Evolutionary conservation across 2,888 invertebrate genomes (phyloP).

Genomic region (Clepsis dumicolana): DNA sequence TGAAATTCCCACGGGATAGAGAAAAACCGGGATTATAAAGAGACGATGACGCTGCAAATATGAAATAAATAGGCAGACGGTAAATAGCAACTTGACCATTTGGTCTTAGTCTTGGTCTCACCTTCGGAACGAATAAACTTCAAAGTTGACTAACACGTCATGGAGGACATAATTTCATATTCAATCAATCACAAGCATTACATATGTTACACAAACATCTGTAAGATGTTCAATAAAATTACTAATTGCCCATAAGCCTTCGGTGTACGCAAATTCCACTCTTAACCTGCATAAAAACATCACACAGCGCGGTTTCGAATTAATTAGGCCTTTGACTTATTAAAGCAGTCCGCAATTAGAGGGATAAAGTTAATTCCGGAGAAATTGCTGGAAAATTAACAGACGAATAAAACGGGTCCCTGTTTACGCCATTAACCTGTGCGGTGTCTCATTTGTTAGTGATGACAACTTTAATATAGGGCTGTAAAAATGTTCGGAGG

Average conservation of each 20-base stretch:
- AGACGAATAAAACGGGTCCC: constrained; percentile 28
- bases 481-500: background rate
- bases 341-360: constrained; percentile 34
- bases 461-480: constrained; percentile 16
- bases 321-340: constrained; percentile 42
- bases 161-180: too few relatives aligned
- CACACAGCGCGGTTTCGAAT: constrained; percentile 34
- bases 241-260: background rate
- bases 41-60: too few relatives aligned
- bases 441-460: constrained; percentile 15
- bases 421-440: constrained; percentile 29
- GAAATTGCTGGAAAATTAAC: constrained; percentile 40
- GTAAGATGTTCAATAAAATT: too few relatives aligned
- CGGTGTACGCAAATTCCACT: background rate
- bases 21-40: too few relatives aligned
- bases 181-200: too few relatives aligned
- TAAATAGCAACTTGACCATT: too few relatives aligned
- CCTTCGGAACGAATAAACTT: too few relatives aligned
- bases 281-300: background rate
- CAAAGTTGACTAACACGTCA: too few relatives aligned
- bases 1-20: too few relatives aligned
- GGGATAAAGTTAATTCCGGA: constrained; percentile 40
- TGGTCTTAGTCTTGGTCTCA: too few relatives aligned
- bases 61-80: too few relatives aligned
- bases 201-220: too few relatives aligned